Percentiles rank a stretch among this genome's conserved stretches.
These are phyloP conservation scores for Pseudochromis fuscus DNA, from an alignment of 2,797 vertebrate genomes.

Conservation along the genomic window DNA sequence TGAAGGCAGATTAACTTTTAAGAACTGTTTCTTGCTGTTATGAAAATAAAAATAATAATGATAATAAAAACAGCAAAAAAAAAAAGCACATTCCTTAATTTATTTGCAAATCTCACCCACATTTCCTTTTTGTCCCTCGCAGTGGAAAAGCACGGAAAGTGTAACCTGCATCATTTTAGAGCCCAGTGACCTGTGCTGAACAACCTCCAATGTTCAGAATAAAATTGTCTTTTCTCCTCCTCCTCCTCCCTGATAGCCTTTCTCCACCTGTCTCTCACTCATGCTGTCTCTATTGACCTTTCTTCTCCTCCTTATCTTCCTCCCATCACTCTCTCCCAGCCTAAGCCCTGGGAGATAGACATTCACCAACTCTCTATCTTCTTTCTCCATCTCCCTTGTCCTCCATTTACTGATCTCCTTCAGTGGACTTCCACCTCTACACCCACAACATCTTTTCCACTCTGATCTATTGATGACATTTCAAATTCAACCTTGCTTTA, in stretches of 20 bases:
- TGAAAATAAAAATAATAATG: too few relatives aligned
- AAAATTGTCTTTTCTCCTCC: conserved; percentile 5
- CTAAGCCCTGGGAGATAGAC: conserved; percentile 51
- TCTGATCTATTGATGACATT: too few relatives aligned
- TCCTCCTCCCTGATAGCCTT: conserved; percentile 22
- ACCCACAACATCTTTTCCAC: background rate
- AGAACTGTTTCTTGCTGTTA: too few relatives aligned
- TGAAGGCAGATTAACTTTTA: background rate
- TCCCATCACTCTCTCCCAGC: conserved; percentile 51
- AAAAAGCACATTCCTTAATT: background rate
- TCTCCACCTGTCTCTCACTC: conserved; percentile 46
- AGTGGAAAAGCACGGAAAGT: background rate
- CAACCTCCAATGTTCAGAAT: conserved; percentile 10
- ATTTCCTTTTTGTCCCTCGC: background rate
- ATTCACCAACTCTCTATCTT: conserved; percentile 47
- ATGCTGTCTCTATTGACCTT: conserved; percentile 62
- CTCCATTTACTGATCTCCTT: conserved; percentile 55
- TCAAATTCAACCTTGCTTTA: background rate
- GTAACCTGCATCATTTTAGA: conserved; percentile 16
- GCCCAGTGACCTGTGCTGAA: conserved; percentile 21
- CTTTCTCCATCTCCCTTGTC: conserved; percentile 37
- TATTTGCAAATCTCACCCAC: background rate
- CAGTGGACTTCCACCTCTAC: conserved; percentile 22
- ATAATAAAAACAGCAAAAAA: background rate
- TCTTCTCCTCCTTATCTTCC: conserved; percentile 52